Conservation (phyloP, 2,113 vertebrate species). For the Prolemur simus region DNA sequence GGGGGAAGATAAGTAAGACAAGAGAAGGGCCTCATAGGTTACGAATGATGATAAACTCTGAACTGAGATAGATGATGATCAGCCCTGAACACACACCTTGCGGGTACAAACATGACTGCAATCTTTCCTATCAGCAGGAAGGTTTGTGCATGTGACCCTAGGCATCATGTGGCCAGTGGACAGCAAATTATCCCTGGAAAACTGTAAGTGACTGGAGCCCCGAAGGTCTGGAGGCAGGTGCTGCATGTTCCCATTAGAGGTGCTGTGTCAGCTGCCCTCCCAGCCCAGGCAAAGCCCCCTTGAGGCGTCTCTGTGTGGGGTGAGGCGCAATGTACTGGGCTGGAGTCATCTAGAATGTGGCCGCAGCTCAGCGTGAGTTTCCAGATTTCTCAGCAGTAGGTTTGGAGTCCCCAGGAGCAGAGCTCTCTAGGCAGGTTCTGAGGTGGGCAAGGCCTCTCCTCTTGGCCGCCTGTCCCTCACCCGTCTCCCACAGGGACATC, state of each 20-base stretch:
- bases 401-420: background rate
- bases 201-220: background rate
- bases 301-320: background rate
- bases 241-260: background rate
- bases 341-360: background rate
- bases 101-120: background rate
- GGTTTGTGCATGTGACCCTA: background rate
- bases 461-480: background rate
- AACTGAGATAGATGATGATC: background rate
- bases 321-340: background rate
- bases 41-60: background rate
- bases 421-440: background rate
- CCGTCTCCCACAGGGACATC: background rate
- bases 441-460: background rate
- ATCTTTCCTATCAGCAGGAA: slow-evolving; percentile 51
- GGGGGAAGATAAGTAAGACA: background rate
- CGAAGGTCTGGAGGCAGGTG: background rate
- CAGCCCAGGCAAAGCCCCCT: background rate
- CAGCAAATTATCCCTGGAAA: background rate
- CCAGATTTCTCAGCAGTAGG: background rate
- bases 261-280: background rate
- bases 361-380: background rate
- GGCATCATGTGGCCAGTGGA: background rate
- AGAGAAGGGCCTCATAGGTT: background rate
- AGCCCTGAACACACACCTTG: background rate